Conservation (phyloP, 2,797 vertebrate genomes). For the Sebastes miniatus region DNA sequence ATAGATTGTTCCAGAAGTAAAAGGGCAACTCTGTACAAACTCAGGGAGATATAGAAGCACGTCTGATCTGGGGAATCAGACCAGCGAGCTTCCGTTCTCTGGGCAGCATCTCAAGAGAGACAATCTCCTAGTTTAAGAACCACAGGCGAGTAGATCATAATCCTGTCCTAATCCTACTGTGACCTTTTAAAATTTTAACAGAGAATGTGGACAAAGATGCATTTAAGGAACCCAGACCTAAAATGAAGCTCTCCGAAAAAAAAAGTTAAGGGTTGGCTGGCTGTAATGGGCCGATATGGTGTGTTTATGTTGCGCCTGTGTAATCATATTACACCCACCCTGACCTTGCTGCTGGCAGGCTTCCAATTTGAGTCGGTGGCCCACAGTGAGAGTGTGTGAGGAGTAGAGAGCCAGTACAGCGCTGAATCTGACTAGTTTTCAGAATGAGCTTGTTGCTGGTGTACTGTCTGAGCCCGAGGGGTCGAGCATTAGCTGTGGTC, state of each 20-base stretch:
- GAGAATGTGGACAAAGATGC: background rate
- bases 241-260: background rate
- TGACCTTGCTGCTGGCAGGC: conserved; percentile 55
- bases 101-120: background rate
- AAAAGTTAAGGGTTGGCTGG: background rate
- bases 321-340: conserved; percentile 35
- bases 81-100: background rate
- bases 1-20: background rate
- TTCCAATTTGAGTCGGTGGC: conserved; percentile 50
- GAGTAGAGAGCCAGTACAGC: conserved; percentile 1
- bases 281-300: conserved; percentile 23
- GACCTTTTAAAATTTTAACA: conserved; percentile 44
- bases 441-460: conserved; percentile 30
- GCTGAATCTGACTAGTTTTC: conserved; percentile 34
- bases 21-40: background rate
- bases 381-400: conserved; percentile 24
- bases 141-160: conserved; percentile 1
- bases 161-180: conserved; percentile 9
- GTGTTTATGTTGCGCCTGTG: conserved; percentile 34
- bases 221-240: conserved; percentile 13
- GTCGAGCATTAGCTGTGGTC: conserved; percentile 33
- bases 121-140: conserved; percentile 12
- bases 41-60: background rate
- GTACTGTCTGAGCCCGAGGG: conserved; percentile 42
- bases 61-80: background rate